phyloP scores from a whole-genome alignment of 2,888 invertebrate species.

The Dasysyrphus tricinctus region DNA sequence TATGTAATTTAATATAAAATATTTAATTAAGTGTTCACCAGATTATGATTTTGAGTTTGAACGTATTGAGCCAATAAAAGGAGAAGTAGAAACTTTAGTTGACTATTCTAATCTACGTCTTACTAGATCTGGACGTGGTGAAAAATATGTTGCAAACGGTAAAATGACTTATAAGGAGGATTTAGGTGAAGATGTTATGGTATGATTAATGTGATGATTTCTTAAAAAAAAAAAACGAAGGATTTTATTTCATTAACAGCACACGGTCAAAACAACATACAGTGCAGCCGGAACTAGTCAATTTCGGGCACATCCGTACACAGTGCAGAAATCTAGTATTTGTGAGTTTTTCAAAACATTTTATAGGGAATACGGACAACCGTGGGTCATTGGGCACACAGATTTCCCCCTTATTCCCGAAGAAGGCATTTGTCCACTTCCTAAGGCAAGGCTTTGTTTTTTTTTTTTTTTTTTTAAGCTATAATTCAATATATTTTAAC shows the following conservation, averaged over 20 bases:
- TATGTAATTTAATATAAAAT: neutral
- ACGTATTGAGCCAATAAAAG: conserved; percentile 22
- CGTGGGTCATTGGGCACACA: conserved; percentile 10
- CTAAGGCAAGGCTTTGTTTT: neutral
- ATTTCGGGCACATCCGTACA: conserved; percentile 20
- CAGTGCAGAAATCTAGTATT: neutral
- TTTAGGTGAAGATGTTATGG: conserved; percentile 1
- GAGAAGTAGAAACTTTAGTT: neutral
- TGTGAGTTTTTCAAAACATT: conserved; percentile 14
- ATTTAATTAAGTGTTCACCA: neutral
- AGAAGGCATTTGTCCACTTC: conserved; percentile 30
- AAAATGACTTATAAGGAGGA: conserved; percentile 1
- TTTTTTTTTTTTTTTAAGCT: neutral
- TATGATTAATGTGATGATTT: neutral
- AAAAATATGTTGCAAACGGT: neutral
- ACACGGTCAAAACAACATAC: neutral
- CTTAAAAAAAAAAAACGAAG: neutral
- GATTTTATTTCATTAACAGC: conserved; percentile 1
- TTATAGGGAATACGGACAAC: conserved; percentile 24
- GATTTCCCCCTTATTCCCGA: conserved; percentile 8
- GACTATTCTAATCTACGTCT: neutral
- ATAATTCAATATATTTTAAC: neutral
- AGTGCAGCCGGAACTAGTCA: neutral
- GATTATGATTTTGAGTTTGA: neutral
- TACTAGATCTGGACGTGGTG: neutral